Conservation (phyloP, 2,888 invertebrate species). For the Carpatolechia fugitivella region DNA sequence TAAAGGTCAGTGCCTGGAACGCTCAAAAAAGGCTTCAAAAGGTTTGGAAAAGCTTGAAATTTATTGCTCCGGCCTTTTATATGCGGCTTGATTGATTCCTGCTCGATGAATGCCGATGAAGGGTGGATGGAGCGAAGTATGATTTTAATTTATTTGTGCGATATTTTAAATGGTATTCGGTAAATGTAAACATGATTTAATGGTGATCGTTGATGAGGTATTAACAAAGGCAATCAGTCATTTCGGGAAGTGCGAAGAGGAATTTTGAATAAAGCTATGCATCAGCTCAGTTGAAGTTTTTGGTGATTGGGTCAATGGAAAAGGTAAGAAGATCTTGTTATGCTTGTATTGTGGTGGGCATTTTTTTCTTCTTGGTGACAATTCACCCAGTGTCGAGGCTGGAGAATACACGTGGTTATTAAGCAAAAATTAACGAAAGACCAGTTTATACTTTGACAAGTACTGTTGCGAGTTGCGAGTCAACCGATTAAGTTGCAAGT, state of each 20-base stretch:
- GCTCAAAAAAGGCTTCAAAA: constrained; percentile 43
- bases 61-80: constrained; percentile 56
- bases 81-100: constrained; percentile 56
- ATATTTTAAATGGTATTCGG: neutral
- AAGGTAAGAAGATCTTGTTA: neutral
- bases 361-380: too few species aligned
- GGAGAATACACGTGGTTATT: too few species aligned
- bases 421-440: too few species aligned
- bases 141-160: constrained; percentile 25
- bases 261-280: neutral
- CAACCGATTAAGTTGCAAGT: too few species aligned
- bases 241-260: neutral
- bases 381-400: too few species aligned
- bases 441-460: too few species aligned
- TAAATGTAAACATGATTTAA: constrained; percentile 4
- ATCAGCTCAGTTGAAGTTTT: neutral
- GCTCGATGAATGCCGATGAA: constrained; percentile 37
- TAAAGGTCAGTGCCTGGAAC: constrained; percentile 58
- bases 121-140: constrained; percentile 27
- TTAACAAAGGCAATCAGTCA: constrained; percentile 3
- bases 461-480: too few species aligned
- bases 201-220: constrained; percentile 6
- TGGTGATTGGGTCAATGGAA: neutral
- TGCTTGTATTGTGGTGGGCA: too few species aligned
- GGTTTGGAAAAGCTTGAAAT: constrained; percentile 47